phyloP scores from a whole-genome alignment of 2,888 invertebrate genomes.

The Pyrrhosoma nymphula region DNA sequence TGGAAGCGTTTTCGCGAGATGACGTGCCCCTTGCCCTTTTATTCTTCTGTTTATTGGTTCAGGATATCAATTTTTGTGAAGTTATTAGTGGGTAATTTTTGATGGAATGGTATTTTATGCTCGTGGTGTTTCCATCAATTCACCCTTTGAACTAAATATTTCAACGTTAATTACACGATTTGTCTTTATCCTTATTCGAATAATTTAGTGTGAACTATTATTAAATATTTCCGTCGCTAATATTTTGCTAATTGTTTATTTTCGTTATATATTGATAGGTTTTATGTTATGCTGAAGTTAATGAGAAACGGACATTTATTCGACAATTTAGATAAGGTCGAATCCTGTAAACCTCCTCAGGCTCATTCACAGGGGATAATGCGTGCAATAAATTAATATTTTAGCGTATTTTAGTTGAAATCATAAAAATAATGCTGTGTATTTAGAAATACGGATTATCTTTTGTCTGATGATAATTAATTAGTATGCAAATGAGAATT shows the following conservation, averaged over 20 bases:
- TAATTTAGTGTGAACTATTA: not conserved
- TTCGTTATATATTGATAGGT: not conserved
- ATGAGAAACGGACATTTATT: not conserved
- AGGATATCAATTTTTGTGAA: not conserved
- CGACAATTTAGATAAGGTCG: not conserved
- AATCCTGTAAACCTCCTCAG: not conserved
- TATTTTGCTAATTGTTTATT: not conserved
- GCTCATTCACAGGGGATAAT: not conserved
- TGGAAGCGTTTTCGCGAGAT: too few relatives aligned
- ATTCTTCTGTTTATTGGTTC: not conserved
- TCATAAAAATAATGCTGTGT: not conserved
- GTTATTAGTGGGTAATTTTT: not conserved
- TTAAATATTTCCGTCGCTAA: not conserved
- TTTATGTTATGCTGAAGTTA: not conserved
- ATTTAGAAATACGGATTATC: not conserved
- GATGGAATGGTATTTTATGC: not conserved
- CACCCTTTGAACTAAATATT: not conserved
- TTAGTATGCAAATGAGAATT: conserved; percentile 28
- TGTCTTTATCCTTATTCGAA: not conserved
- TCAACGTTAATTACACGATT: not conserved
- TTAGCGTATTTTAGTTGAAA: not conserved
- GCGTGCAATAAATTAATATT: not conserved
- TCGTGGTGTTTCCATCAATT: not conserved
- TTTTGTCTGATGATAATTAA: not conserved
- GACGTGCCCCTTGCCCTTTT: not conserved